phyloP scores from a whole-genome alignment of 2,888 invertebrate genomes.

The Plebejus argus region DNA sequence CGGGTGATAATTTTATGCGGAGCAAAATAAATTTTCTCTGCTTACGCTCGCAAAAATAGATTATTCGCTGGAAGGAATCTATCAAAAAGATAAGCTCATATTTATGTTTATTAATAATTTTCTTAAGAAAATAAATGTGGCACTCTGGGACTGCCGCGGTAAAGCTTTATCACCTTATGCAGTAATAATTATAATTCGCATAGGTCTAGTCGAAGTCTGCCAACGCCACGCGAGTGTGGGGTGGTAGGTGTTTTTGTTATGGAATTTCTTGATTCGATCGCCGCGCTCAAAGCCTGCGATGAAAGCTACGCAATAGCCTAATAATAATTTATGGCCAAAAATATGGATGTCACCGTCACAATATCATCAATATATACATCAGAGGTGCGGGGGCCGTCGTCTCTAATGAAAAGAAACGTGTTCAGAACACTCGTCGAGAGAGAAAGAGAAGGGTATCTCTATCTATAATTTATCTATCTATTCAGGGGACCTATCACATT shows the following conservation, averaged over 20 bases:
- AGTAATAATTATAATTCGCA: no score
- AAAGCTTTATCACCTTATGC: no score
- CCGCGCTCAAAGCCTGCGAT: no score
- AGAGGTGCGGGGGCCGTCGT: constrained; percentile 41
- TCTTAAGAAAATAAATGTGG: not conserved
- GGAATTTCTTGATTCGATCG: no score
- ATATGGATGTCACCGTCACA: constrained; percentile 3
- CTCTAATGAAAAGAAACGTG: constrained; percentile 32
- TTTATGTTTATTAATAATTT: not conserved
- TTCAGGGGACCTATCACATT: constrained; percentile 1
- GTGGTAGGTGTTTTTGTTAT: no score
- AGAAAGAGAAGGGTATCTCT: constrained; percentile 19
- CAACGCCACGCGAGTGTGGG: no score
- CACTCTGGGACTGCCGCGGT: no score
- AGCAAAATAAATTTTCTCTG: not conserved
- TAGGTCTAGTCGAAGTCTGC: no score
- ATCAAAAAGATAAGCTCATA: not conserved
- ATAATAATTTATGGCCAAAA: not conserved
- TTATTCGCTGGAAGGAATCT: not conserved
- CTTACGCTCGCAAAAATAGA: not conserved
- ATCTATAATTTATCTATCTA: constrained; percentile 38
- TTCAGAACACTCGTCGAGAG: constrained; percentile 33
- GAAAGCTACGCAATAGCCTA: no score
- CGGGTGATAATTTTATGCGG: constrained; percentile 10
- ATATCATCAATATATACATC: constrained; percentile 35